Percentiles rank a stretch among this genome's conserved stretches.
phyloP scores from a whole-genome alignment of 2,797 vertebrate genomes.

The Borostomias antarcticus region DNA sequence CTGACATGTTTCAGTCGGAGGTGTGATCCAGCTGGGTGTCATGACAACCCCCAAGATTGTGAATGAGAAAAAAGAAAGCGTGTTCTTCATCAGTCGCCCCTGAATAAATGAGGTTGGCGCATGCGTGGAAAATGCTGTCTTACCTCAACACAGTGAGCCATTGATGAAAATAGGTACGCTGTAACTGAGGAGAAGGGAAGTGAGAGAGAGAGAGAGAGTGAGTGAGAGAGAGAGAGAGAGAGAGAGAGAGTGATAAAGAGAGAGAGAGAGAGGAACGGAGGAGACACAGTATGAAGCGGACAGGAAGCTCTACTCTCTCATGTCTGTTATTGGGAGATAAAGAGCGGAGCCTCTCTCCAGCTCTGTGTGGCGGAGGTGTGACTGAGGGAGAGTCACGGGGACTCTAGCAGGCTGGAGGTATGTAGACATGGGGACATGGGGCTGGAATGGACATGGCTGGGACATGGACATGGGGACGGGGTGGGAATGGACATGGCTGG shows the following conservation, averaged over 20 bases:
- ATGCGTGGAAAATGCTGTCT: neutral
- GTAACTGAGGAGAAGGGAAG: slow-evolving; percentile 4
- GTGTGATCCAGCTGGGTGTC: slow-evolving; percentile 37
- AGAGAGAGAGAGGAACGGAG: neutral
- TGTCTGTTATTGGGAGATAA: too few species aligned
- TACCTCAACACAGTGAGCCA: neutral
- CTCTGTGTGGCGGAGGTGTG: too few species aligned
- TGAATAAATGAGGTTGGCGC: neutral
- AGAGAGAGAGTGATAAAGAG: neutral
- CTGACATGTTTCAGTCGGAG: slow-evolving; percentile 13
- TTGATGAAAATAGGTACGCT: neutral
- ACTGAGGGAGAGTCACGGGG: too few species aligned
- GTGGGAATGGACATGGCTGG: too few species aligned
- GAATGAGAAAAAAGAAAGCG: slow-evolving; percentile 26
- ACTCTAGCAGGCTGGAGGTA: too few species aligned
- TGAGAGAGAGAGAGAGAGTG: slow-evolving; percentile 6
- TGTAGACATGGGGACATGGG: neutral
- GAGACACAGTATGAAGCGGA: too few species aligned
- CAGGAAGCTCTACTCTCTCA: too few species aligned
- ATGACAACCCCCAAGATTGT: slow-evolving; percentile 30
- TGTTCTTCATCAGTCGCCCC: neutral
- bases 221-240: neutral
- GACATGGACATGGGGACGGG: neutral
- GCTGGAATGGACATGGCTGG: too few species aligned
- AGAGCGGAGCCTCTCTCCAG: too few species aligned